Base-by-base conservation (phyloP, 2,113 vertebrate species). In the Urocitellus parryii region DNA sequence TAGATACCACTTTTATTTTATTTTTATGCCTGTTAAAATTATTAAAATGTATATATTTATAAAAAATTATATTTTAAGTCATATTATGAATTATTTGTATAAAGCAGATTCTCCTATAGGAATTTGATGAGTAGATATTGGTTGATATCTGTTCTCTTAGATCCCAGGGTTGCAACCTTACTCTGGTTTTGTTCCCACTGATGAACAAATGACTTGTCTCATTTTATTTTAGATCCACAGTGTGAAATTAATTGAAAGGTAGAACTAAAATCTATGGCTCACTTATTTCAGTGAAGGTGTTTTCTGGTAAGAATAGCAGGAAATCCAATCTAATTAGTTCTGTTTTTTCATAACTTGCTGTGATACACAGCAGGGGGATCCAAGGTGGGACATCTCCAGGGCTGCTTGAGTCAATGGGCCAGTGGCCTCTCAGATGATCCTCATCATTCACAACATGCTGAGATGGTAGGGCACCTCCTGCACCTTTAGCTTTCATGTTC, bases 381-480 rank as follows among this genome's bases (percentile, higher is more conserved):
- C 16, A 8, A 2, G 12, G 4, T 39, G 34, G 25, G 6, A 12
- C 34, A 22, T 25, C 37, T 89, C 27, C 37, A 61, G 65, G 72
- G 17, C 3, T 51, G 65, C 22, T 78, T 8, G 3, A 8, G 22
- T 68, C 3, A 11, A 2, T 34, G 65, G 85, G 6, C 17, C 27
- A 61, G 5, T 4, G 27, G 0, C 34, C 17, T 32, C 34, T 0
- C 37, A 14, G 51, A 0, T 1, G 37, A 68, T 12, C 16, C n/a
- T 24, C n/a, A 0, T 67, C 14, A 8, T 2, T 37, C 34, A 2
- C 4, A 25, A 14, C 1, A 11, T 0, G 3, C 20, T 37, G 3
- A 58, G 13, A 68, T 4, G 63, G 32, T 1, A 53, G 8, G 53
- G 5, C 8, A 4, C 13, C 13, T 20, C 12, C 2, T 7, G 48